phyloP scores from a whole-genome alignment of 2,797 vertebrate species.

The Coendou prehensilis region DNA sequence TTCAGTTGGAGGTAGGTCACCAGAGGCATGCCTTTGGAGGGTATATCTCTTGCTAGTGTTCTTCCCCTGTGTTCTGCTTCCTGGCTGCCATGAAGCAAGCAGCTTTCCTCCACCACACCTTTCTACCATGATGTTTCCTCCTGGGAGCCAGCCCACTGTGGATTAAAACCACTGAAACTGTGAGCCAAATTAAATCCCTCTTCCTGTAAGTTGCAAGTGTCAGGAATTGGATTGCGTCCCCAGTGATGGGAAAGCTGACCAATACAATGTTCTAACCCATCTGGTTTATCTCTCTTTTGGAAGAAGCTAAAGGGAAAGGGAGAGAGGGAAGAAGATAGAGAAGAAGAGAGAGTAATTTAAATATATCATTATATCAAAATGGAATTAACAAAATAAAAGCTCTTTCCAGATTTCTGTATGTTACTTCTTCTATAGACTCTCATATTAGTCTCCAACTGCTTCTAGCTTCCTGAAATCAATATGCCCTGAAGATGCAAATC shows the following conservation, averaged over 20 bases:
- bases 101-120: not conserved
- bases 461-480: not conserved
- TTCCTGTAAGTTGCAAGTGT: not conserved
- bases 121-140: not conserved
- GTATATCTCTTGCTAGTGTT: not conserved
- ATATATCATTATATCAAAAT: not conserved
- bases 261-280: not conserved
- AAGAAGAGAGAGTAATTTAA: not conserved
- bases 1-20: not conserved
- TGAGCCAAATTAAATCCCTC: not conserved
- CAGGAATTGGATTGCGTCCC: not conserved
- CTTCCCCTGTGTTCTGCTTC: not conserved
- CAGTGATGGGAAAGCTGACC: not conserved
- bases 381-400: not conserved
- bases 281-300: constrained; percentile 26
- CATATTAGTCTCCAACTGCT: not conserved
- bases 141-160: not conserved
- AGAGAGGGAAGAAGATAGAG: not conserved
- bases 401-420: constrained; percentile 22
- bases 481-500: not conserved
- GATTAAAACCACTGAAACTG: not conserved
- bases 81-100: not conserved
- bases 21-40: not conserved
- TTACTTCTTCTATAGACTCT: not conserved
- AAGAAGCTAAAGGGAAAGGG: not conserved